Evolutionary conservation across 2,797 vertebrate genomes (phyloP), one percentile per base, ranked within the genome.

Genomic region (Syndactyla subalaris): DNA sequence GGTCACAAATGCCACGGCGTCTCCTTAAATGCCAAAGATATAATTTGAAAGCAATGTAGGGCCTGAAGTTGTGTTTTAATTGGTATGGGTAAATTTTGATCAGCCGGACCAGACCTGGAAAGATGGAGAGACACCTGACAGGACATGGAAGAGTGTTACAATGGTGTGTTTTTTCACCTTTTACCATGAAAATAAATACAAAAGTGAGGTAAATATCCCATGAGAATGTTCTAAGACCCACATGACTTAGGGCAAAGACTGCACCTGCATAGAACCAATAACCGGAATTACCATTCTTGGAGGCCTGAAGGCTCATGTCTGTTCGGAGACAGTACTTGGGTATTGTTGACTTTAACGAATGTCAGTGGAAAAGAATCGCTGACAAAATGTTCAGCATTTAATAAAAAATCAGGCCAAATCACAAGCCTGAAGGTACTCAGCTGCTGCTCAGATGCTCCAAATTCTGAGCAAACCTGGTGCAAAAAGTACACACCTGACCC

Each of bases 401-500:
- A 70, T 72, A 43, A 46, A n/a, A 75, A 57, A 51, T 24, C 34
- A 85, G 39, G 78, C 63, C 86, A 76, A 54, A 80, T 61, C 62
- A 57, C 86, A 94, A 80, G 83, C 67, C 55, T 72, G 55, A 94
- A 89, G 55, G 83, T 63, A 86, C 43, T 26, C 38, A 95, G 91
- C 76, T 80, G 27, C 17, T 92, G 89, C 83, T 95, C 63, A 84
- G 76, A 81, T 7, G 66, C 63, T 78, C 74, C 92, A 49, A 70
- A 23, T 84, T 95, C 94, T 94, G 73, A 94, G 93, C 95, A 97
- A 66, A 85, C 70, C 36, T 85, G 78, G 94, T 89, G 95, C 96
- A 96, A 82, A 6, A 71, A 96, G 95, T 84, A 91, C 59, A 86
- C 57, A 73, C 71, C 80, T 95, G 89, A 87, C 80, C 62, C 70